These are phyloP conservation scores for Alsophila aescularia DNA, from an alignment of 2,888 invertebrate genomes.

Conservation along the genomic window DNA sequence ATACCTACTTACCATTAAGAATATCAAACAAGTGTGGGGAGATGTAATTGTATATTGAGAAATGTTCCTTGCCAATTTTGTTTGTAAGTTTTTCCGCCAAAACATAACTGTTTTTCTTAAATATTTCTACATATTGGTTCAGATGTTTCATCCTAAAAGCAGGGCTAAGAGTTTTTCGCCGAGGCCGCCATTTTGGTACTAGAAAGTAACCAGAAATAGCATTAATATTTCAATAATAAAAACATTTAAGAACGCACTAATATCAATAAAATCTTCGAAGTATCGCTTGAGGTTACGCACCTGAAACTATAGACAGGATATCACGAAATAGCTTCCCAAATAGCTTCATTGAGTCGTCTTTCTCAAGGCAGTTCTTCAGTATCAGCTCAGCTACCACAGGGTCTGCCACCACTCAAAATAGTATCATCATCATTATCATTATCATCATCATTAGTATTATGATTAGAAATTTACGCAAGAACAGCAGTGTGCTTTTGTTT, in stretches of 20 bases:
- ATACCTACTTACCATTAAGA: conserved; percentile 40
- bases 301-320: conserved; percentile 29
- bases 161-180: conserved; percentile 44
- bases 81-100: conserved; percentile 19
- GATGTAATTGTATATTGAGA: conserved; percentile 24
- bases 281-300: conserved; percentile 15
- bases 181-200: conserved; percentile 42
- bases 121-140: conserved; percentile 41
- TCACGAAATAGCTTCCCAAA: conserved; percentile 24
- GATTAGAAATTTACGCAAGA: not conserved
- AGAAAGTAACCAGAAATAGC: no score
- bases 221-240: no score
- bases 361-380: conserved; percentile 33
- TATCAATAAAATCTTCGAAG: no score
- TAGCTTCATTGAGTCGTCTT: conserved; percentile 35
- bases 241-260: no score
- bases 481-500: not conserved
- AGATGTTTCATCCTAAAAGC: conserved; percentile 41
- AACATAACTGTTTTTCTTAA: conserved; percentile 32
- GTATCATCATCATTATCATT: no score
- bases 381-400: conserved; percentile 32
- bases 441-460: no score
- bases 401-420: conserved; percentile 40
- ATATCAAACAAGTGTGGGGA: conserved; percentile 30
- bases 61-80: conserved; percentile 9